A percentile compares a stretch with the other conserved stretches of the same genome.
Evolutionary conservation across 2,888 invertebrate species (phyloP).

Genomic region (Atrina japonica): DNA sequence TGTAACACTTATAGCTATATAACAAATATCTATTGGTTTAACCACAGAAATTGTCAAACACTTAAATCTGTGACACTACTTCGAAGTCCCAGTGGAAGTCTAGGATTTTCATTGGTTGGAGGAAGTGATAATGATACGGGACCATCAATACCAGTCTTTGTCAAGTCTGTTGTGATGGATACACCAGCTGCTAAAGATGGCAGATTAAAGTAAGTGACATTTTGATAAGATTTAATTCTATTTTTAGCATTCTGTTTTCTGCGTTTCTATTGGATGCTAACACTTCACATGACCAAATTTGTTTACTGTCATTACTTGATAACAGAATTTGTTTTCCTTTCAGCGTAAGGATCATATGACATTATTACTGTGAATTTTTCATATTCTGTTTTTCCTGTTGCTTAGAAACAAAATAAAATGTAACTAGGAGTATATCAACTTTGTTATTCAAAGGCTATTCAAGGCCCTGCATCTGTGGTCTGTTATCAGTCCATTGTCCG

Average conservation of each 20-base stretch:
- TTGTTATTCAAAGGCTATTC: no score
- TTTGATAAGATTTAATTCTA: background rate
- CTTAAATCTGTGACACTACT: slow-evolving; percentile 80
- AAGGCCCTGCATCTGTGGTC: no score
- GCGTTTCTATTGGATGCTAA: no score
- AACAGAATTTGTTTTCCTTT: no score
- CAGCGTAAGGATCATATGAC: background rate
- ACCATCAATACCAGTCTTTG: slow-evolving; percentile 79
- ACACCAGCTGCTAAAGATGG: slow-evolving; percentile 81
- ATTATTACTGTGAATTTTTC: no score
- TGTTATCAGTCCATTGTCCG: no score
- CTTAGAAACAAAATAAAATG: no score
- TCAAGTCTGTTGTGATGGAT: slow-evolving; percentile 81
- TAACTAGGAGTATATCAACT: no score
- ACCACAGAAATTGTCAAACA: slow-evolving; percentile 78
- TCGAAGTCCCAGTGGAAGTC: slow-evolving; percentile 78
- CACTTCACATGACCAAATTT: background rate
- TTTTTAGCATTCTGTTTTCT: no score
- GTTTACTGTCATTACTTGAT: background rate
- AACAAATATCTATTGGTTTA: no score
- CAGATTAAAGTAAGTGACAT: slow-evolving; percentile 70
- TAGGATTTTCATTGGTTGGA: slow-evolving; percentile 82
- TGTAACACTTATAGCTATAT: no score
- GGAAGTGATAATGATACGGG: slow-evolving; percentile 77
- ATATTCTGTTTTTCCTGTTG: no score